Conservation (phyloP, 2,113 vertebrate genomes). For the Garra rufa region DNA sequence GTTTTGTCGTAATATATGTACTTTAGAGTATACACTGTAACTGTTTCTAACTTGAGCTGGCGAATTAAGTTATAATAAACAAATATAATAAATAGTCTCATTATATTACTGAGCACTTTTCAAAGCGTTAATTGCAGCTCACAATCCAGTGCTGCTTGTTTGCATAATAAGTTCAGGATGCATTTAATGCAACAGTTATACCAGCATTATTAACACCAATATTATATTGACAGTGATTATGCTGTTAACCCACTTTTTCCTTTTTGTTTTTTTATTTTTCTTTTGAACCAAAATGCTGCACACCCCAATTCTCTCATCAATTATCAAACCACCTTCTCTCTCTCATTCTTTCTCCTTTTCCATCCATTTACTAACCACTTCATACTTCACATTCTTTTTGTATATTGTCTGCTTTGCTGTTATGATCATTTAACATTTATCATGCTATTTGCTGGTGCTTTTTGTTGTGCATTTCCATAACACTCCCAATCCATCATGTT, state of each 20-base stretch:
- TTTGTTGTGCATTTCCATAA: not conserved
- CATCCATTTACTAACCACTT: conserved; percentile 1
- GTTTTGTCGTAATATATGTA: not conserved
- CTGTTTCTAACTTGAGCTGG: not conserved
- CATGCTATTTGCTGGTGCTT: not conserved
- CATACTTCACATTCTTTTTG: conserved; percentile 14
- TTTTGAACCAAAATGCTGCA: conserved; percentile 23
- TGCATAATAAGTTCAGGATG: not conserved
- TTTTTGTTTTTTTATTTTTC: not conserved
- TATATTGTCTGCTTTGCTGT: not conserved
- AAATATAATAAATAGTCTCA: not conserved
- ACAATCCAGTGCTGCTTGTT: conserved; percentile 2
- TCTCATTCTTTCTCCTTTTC: not conserved
- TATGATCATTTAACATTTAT: not conserved
- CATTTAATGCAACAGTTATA: not conserved
- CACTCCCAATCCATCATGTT: not conserved
- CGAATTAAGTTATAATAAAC: not conserved
- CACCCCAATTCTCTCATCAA: conserved; percentile 20
- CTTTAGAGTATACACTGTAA: not conserved
- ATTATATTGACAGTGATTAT: conserved; percentile 16
- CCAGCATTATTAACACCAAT: conserved; percentile 23
- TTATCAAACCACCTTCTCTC: conserved; percentile 29
- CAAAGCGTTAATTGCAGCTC: not conserved
- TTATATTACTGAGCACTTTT: not conserved
- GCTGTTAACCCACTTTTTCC: conserved; percentile 31